A percentile compares a stretch with the other conserved stretches of the same genome.
phyloP scores from a whole-genome alignment of 2,888 invertebrate species.

The Slavum lentiscoides region DNA sequence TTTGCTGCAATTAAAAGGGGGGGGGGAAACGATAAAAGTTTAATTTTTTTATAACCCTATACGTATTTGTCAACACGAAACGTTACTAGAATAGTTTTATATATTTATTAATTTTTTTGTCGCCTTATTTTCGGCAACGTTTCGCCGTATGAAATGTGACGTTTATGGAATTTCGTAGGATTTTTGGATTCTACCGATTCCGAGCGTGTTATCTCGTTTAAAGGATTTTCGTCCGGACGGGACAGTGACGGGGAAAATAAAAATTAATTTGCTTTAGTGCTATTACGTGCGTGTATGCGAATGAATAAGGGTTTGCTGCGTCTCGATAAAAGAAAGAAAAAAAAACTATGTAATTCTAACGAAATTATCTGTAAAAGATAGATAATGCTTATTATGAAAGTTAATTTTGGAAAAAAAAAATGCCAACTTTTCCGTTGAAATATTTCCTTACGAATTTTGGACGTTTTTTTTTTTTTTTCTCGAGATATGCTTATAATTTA shows the following conservation, averaged over 20 bases:
- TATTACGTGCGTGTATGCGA: not conserved
- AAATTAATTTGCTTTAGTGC: slow-evolving; percentile 36
- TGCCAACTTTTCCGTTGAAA: not conserved
- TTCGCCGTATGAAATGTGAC: slow-evolving; percentile 5
- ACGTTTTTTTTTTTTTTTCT: not conserved
- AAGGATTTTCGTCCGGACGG: not conserved
- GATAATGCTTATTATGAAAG: slow-evolving; percentile 29
- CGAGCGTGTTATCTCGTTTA: not conserved
- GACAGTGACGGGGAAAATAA: slow-evolving; percentile 27
- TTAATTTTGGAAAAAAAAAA: slow-evolving; percentile 16
- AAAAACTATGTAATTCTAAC: slow-evolving; percentile 6
- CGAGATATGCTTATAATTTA: slow-evolving; percentile 22
- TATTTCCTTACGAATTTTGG: slow-evolving; percentile 6
- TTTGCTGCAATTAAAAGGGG: not conserved
- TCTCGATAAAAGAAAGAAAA: not conserved
- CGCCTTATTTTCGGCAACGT: not conserved
- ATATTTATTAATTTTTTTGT: slow-evolving; percentile 7
- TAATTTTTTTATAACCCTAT: not conserved
- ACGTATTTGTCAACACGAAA: not conserved
- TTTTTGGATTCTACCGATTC: slow-evolving; percentile 8
- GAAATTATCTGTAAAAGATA: slow-evolving; percentile 34
- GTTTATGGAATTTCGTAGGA: slow-evolving; percentile 26
- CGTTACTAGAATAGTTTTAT: slow-evolving; percentile 1
- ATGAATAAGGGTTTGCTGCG: slow-evolving; percentile 1
- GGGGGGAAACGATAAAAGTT: not conserved